Evolutionary conservation across 2,797 vertebrate genomes (phyloP).

Genomic region (Pangasius krempfi): DNA sequence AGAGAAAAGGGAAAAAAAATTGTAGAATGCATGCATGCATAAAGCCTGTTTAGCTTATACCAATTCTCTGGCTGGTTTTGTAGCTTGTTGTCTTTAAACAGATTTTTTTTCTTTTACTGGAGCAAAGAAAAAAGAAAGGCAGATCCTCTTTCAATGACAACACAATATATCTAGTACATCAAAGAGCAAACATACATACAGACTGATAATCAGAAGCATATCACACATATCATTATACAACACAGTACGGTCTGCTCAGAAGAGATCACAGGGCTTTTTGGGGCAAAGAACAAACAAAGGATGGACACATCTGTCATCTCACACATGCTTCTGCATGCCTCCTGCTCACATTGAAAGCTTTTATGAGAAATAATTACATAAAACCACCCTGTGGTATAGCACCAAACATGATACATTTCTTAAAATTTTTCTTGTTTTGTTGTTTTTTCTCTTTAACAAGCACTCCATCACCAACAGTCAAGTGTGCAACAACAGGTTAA

Average conservation of each 20-base stretch:
- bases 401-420: conserved; percentile 19
- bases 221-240: conserved; percentile 36
- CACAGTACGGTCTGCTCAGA: background rate
- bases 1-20: background rate
- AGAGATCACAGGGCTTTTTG: conserved; percentile 25
- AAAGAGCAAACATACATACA: conserved; percentile 48
- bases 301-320: background rate
- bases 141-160: conserved; percentile 48
- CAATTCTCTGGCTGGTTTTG: background rate
- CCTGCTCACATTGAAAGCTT: conserved; percentile 9
- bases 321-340: background rate
- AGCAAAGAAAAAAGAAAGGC: conserved; percentile 8
- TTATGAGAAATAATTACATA: conserved; percentile 11
- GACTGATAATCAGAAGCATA: conserved; percentile 11
- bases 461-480: conserved; percentile 7
- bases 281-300: background rate
- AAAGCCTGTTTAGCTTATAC: background rate
- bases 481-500: conserved; percentile 44
- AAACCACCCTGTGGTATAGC: conserved; percentile 6
- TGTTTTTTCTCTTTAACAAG: conserved; percentile 25
- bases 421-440: conserved; percentile 10
- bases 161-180: conserved; percentile 36
- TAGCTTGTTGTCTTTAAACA: conserved; percentile 15
- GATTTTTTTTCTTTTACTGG: background rate
- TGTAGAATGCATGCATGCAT: background rate